phyloP scores from a whole-genome alignment of 2,797 vertebrate species.

The Amniataba percoides region DNA sequence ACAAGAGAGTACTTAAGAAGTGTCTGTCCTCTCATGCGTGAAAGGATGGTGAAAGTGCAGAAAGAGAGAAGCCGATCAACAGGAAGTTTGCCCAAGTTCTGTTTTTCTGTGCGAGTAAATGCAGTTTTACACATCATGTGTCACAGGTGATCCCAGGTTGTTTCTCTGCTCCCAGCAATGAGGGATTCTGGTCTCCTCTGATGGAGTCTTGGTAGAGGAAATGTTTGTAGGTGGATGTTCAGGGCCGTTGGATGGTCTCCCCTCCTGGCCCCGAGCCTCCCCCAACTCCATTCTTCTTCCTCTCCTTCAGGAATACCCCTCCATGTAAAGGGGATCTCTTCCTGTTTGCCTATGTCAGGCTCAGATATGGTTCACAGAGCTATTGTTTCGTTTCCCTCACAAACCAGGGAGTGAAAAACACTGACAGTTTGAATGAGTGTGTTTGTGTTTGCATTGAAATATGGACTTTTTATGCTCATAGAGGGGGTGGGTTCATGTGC shows the following conservation, averaged over 20 bases:
- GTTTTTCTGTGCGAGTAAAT: conserved; percentile 5
- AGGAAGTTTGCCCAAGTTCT: conserved; percentile 4
- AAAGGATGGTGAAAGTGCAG: conserved; percentile 53
- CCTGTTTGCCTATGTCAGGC: conserved; percentile 73
- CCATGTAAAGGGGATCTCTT: conserved; percentile 65
- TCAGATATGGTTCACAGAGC: conserved; percentile 65
- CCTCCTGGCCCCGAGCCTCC: background rate
- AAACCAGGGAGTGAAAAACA: conserved; percentile 20
- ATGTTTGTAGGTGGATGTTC: conserved; percentile 43
- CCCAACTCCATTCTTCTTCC: conserved; percentile 43
- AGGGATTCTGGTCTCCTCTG: background rate
- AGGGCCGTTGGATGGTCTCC: conserved; percentile 27
- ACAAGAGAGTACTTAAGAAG: background rate
- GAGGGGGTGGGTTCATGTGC: conserved; percentile 39
- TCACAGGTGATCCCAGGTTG: background rate
- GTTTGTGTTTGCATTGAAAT: conserved; percentile 57
- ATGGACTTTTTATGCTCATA: conserved; percentile 37
- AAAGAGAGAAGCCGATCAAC: background rate
- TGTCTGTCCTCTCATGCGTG: conserved; percentile 12
- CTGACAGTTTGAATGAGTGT: conserved; percentile 53
- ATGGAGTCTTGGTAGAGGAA: conserved; percentile 20
- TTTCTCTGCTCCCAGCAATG: background rate
- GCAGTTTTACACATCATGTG: background rate
- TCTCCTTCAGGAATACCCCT: conserved; percentile 64
- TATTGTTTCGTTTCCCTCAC: conserved; percentile 68